These are phyloP conservation scores for Amiota mariae DNA, from an alignment of 2,888 invertebrate species.

Conservation along the genomic window DNA sequence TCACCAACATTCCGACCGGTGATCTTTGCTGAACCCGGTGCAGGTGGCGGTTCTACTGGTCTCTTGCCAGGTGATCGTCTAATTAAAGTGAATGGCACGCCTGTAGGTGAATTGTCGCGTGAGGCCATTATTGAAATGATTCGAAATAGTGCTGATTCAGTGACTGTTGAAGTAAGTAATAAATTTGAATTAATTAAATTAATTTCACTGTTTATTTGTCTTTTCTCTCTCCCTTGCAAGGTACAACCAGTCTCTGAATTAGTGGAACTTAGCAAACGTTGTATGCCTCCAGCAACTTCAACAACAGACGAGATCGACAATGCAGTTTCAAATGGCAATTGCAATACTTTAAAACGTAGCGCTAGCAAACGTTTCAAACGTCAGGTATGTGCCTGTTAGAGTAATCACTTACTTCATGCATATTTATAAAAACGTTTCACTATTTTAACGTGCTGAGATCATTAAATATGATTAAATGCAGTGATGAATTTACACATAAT, in stretches of 20 bases:
- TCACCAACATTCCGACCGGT: conserved; percentile 76
- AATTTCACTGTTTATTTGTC: conserved; percentile 4
- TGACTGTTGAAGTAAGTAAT: conserved; percentile 85
- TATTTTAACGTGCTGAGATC: too few relatives aligned
- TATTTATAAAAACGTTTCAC: too few relatives aligned
- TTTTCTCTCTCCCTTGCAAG: conserved; percentile 73
- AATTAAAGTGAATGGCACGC: conserved; percentile 90
- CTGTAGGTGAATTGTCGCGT: conserved; percentile 88
- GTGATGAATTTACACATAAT: conserved; percentile 44
- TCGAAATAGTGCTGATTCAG: conserved; percentile 86
- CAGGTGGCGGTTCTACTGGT: conserved; percentile 84
- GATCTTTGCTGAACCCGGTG: conserved; percentile 92
- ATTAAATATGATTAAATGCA: too few relatives aligned
- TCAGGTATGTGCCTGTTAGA: conserved; percentile 57
- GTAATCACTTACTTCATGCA: too few relatives aligned
- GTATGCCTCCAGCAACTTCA: conserved; percentile 69
- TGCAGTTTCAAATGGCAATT: conserved; percentile 68
- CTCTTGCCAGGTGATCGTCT: conserved; percentile 95
- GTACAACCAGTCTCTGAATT: conserved; percentile 96
- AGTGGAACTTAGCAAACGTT: conserved; percentile 89
- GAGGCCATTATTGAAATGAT: conserved; percentile 96
- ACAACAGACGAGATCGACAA: conserved; percentile 68
- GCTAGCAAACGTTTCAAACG: conserved; percentile 85
- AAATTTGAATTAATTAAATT: background rate
- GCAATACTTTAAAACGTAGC: conserved; percentile 88